Evolutionary conservation across 2,888 invertebrate genomes (phyloP), one percentile per base, ranked within the genome.

Genomic region (Seira sanloemensis): DNA sequence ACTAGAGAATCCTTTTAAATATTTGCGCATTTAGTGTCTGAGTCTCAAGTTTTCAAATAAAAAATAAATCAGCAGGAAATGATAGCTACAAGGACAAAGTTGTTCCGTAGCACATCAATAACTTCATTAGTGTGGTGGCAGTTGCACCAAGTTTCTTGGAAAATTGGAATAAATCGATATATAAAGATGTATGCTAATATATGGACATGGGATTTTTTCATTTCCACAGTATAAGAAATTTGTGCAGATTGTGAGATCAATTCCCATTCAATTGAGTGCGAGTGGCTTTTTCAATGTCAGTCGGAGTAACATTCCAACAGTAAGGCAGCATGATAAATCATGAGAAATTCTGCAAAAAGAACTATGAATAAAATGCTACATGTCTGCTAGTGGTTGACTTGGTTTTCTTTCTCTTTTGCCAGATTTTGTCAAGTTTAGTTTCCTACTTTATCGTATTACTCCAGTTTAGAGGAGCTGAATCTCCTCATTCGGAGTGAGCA

Each of bases 201-300:
- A 27, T 18, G 19, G 7, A 26, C 58, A 58, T 27, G 18, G 23
- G n/a, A 67, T 58, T 19, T 58, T 68, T 74, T n/a, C n/a, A 25
- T 54, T 66, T 79, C n/a, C 27, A 85, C 27, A 85, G 85, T 85
- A 74, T 46, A 27, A 75, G n/a, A 80, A 73, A 37, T 85, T 85
- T 50, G 27, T 78, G 50, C 37, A 50, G n/a, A 62, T 79, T 18
- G 67, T 82, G 26, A 75, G 67, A 68, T 65, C 79, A 4, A 21
- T 79, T 12, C 62, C 72, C 1, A 23, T 86, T 23, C 50, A 76
- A 25, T 12, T 86, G 27, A 83, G 27, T 46, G 86, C 83, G 5
- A 75, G 58, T 50, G 86, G 86, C 7, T 71, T 78, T 25, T 86
- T 86, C 65, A 78, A 24, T 26, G 62, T 86, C 18, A 83, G 76